phyloP scores from a whole-genome alignment of 2,888 invertebrate species.

The Balanococcus diminutus region DNA sequence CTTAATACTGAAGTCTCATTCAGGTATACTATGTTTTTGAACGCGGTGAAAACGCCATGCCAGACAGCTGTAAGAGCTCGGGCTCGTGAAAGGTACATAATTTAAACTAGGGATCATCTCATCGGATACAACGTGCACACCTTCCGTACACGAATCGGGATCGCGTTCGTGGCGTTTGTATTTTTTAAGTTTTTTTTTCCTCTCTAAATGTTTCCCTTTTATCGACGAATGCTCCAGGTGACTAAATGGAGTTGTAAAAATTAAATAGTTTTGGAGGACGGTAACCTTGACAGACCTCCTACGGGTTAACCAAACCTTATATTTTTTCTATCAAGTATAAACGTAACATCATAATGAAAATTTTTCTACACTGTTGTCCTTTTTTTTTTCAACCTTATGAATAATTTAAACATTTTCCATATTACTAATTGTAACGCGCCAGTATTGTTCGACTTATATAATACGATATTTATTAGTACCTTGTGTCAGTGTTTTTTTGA shows the following conservation, averaged over 20 bases:
- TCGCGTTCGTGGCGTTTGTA: too few species aligned
- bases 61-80: conserved; percentile 18
- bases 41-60: neutral
- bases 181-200: conserved; percentile 6
- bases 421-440: conserved; percentile 14
- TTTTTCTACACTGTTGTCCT: neutral
- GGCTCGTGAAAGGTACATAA: conserved; percentile 35
- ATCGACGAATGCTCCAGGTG: conserved; percentile 32
- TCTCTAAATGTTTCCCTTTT: conserved; percentile 28
- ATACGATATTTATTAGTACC: conserved; percentile 25
- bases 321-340: conserved; percentile 11
- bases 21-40: conserved; percentile 10
- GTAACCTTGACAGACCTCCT: conserved; percentile 34
- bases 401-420: conserved; percentile 17
- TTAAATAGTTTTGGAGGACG: conserved; percentile 16
- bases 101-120: conserved; percentile 23
- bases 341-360: conserved; percentile 17
- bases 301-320: conserved; percentile 6
- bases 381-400: neutral
- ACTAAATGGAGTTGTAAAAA: conserved; percentile 37
- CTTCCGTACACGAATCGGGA: neutral
- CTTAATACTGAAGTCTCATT: conserved; percentile 7
- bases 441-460: conserved; percentile 12
- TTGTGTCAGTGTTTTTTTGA: neutral
- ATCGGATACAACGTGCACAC: neutral